A percentile compares a stretch with the other conserved stretches of the same genome.
Conservation (phyloP, 2,113 vertebrate genomes). For the Brienomyrus longianalis region DNA sequence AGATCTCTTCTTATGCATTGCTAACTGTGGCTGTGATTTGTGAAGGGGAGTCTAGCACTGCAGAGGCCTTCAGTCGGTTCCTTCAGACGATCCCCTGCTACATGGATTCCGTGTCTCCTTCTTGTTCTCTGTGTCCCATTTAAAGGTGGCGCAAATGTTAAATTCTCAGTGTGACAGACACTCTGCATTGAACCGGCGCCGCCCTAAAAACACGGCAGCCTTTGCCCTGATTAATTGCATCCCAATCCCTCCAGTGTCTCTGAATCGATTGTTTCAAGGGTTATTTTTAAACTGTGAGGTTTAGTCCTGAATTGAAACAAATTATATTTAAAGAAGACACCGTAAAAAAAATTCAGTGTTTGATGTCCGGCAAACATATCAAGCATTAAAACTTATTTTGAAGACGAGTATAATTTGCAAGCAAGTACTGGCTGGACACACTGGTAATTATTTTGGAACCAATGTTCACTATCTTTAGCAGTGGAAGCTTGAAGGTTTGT, state of each 20-base stretch:
- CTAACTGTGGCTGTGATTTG: neutral
- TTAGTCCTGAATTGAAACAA: constrained; percentile 6
- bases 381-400: neutral
- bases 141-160: neutral
- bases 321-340: neutral
- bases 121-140: neutral
- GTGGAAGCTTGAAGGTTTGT: neutral
- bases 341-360: neutral
- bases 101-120: neutral
- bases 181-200: neutral
- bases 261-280: neutral
- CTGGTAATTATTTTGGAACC: neutral
- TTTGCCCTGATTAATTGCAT: neutral
- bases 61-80: neutral
- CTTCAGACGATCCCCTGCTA: neutral
- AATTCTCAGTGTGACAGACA: neutral
- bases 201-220: neutral
- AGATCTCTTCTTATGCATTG: neutral
- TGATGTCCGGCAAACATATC: neutral
- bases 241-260: neutral
- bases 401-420: neutral
- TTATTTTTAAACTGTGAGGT: neutral
- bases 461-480: neutral
- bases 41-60: neutral
- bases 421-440: neutral